Conservation (phyloP, 1,140 invertebrate species). For the Drosophila nannoptera region DNA sequence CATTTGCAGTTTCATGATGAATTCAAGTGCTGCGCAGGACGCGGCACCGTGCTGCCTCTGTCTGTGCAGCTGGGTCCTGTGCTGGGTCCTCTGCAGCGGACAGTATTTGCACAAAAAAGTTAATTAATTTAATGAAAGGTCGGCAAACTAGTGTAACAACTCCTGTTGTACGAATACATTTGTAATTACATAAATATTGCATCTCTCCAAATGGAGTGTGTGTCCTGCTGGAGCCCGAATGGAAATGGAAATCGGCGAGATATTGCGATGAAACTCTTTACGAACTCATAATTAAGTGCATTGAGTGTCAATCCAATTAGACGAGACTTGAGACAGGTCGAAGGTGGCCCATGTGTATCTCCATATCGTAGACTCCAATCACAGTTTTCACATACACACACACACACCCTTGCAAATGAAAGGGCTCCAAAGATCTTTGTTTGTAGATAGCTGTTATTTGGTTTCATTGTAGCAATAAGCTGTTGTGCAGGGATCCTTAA, state of each 20-base stretch:
- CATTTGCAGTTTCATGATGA: constrained; percentile 49
- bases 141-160: constrained; percentile 22
- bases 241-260: background rate
- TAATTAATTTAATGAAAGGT: constrained; percentile 47
- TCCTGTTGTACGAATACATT: constrained; percentile 20
- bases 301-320: too few relatives aligned
- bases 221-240: background rate
- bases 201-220: background rate
- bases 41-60: constrained; percentile 1
- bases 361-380: too few relatives aligned
- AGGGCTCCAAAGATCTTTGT: background rate
- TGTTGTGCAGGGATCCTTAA: constrained; percentile 17
- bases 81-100: constrained; percentile 18
- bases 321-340: too few relatives aligned
- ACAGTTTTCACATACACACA: background rate
- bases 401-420: background rate
- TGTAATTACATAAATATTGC: constrained; percentile 21
- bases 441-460: constrained; percentile 15
- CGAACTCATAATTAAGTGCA: too few relatives aligned
- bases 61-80: background rate
- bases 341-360: too few relatives aligned
- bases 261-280: too few relatives aligned
- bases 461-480: constrained; percentile 7
- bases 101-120: constrained; percentile 47
- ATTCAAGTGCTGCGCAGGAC: constrained; percentile 31